These are phyloP conservation scores for Hymenochirus boettgeri DNA, from an alignment of 2,113 vertebrate genomes.

Conservation along the genomic window DNA sequence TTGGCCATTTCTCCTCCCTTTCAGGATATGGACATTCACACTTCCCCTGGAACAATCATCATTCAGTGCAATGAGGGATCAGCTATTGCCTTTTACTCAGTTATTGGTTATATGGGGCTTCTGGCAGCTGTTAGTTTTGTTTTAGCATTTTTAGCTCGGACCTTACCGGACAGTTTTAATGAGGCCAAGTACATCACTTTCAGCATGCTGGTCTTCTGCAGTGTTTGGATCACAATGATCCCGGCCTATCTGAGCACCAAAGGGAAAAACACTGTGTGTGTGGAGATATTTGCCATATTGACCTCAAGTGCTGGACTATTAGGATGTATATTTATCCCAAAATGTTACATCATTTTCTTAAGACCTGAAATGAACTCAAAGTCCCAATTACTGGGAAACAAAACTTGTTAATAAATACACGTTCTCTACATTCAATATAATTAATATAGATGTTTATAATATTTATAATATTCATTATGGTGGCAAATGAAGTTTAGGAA, in stretches of 20 bases:
- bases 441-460: too few relatives aligned
- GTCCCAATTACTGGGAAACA: not conserved
- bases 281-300: slow-evolving; percentile 16
- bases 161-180: slow-evolving; percentile 37
- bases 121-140: slow-evolving; percentile 44
- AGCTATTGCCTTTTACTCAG: slow-evolving; percentile 46
- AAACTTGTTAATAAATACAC: too few relatives aligned
- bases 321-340: not conserved
- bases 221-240: slow-evolving; percentile 37
- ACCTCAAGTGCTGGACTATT: slow-evolving; percentile 3
- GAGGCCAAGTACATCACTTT: slow-evolving; percentile 32
- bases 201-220: slow-evolving; percentile 39
- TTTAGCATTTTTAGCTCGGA: slow-evolving; percentile 36
- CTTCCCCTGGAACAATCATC: slow-evolving; percentile 31
- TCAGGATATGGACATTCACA: slow-evolving; percentile 9
- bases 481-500: too few relatives aligned
- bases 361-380: not conserved
- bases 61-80: slow-evolving; percentile 46
- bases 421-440: too few relatives aligned
- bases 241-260: slow-evolving; percentile 16
- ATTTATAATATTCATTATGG: too few relatives aligned
- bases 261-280: slow-evolving; percentile 5
- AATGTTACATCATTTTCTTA: not conserved
- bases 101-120: slow-evolving; percentile 50
- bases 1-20: slow-evolving; percentile 40